These are phyloP conservation scores for Cheilosia pagana DNA, from an alignment of 2,888 invertebrate species.

Conservation along the genomic window DNA sequence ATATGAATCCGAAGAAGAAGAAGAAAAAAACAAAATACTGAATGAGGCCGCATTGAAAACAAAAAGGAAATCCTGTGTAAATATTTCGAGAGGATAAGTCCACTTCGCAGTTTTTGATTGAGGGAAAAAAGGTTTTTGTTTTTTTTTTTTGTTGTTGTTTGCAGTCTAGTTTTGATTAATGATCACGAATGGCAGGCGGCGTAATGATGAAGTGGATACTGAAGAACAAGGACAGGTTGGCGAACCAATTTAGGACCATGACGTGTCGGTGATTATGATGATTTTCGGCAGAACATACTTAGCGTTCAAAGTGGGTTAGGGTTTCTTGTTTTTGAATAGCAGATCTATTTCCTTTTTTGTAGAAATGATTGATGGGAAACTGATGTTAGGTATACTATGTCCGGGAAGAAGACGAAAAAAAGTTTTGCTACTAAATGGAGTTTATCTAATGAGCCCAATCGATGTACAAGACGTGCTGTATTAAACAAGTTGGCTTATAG, in stretches of 20 bases:
- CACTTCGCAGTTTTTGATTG: constrained; percentile 38
- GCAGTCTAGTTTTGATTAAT: constrained; percentile 58
- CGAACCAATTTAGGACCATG: constrained; percentile 41
- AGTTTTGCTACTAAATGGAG: too few species aligned
- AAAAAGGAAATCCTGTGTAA: constrained; percentile 18
- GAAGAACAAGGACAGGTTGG: constrained; percentile 37
- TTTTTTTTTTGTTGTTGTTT: not conserved
- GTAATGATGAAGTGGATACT: constrained; percentile 51
- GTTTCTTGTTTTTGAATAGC: too few species aligned
- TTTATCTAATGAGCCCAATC: too few species aligned
- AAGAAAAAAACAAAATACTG: not conserved
- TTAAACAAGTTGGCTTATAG: too few species aligned
- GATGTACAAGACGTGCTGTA: too few species aligned
- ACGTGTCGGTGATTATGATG: constrained; percentile 11
- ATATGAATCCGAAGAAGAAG: not conserved
- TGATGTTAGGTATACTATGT: too few species aligned
- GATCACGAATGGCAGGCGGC: constrained; percentile 37
- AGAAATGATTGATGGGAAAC: too few species aligned
- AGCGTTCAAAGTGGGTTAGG: too few species aligned
- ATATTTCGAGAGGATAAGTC: constrained; percentile 14
- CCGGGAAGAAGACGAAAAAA: too few species aligned
- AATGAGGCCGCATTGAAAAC: not conserved
- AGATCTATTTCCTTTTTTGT: too few species aligned
- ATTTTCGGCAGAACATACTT: not conserved
- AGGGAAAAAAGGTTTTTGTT: not conserved